These are phyloP conservation scores for Pogonomyrmex barbatus DNA, from an alignment of 1,140 invertebrate genomes.

Conservation along the genomic window DNA sequence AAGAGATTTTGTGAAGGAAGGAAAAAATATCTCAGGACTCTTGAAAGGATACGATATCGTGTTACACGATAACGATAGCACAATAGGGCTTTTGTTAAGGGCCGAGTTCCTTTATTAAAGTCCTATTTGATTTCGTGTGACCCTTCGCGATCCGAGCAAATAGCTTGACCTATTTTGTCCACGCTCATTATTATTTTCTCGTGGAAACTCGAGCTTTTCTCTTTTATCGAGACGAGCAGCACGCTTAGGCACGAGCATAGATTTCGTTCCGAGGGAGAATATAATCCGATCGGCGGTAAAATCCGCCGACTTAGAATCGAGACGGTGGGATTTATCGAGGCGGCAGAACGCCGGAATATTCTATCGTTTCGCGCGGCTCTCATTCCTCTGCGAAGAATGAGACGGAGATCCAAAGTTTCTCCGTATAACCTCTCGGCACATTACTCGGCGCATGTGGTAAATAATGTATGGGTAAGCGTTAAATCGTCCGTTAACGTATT, in stretches of 20 bases:
- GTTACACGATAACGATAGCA: constrained; percentile 82
- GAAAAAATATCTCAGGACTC: constrained; percentile 73
- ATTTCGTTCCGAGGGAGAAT: constrained; percentile 36
- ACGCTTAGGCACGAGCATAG: not conserved
- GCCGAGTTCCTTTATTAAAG: constrained; percentile 76
- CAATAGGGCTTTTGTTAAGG: constrained; percentile 79
- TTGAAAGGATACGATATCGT: constrained; percentile 79
- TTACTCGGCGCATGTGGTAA: constrained; percentile 59
- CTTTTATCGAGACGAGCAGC: constrained; percentile 3
- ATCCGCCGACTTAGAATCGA: constrained; percentile 46
- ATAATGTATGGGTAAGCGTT: constrained; percentile 68
- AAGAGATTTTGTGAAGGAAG: constrained; percentile 39
- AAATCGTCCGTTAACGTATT: constrained; percentile 76
- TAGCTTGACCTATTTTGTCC: constrained; percentile 75
- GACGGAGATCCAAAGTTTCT: constrained; percentile 49
- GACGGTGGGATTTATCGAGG: constrained; percentile 61
- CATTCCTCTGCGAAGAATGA: constrained; percentile 38
- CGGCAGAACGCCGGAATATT: constrained; percentile 14
- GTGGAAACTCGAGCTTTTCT: constrained; percentile 77
- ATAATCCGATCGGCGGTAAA: constrained; percentile 65
- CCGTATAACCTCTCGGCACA: constrained; percentile 30
- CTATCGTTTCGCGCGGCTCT: constrained; percentile 47
- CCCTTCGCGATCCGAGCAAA: constrained; percentile 64
- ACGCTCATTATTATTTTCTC: constrained; percentile 75
- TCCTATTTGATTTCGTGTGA: constrained; percentile 74